Evolutionary conservation across 2,888 invertebrate genomes (phyloP), one percentile per base, ranked within the genome.

Genomic region (Cataglyphis cursor): DNA sequence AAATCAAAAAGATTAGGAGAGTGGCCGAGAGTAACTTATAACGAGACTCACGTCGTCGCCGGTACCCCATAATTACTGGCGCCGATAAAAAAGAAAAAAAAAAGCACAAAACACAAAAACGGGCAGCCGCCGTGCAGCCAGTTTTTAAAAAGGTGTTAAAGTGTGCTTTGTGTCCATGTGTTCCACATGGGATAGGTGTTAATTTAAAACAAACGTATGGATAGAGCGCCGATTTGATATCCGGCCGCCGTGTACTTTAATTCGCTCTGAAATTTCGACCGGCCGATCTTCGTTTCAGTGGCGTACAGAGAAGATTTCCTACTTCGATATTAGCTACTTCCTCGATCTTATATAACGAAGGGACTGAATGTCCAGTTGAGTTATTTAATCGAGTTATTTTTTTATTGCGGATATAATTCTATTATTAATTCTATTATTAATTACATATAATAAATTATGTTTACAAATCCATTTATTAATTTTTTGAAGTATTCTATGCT

Each of bases 161-260:
- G 91, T 91, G 92, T 92, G 93, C 93, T 92, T 91, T 90, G 88
- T 87, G 90, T 48, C n/a, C 35, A 24, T 48, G 72, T 35, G 41
- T 48, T 78, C 48, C 90, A 85, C 82, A 82, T 83, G 83, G 81
- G 85, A 88, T 90, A 93, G 93, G 92, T 92, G 93, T 93, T 94
- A 93, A 93, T 93, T 94, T 93, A 93, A 94, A 94, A 93, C 92
- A 94, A 93, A 94, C 92, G 89, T 87, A 89, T 89, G 88, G 90
- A 91, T 91, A 90, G 48, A 51, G 91, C 85, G 83, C 85, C 87
- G 89, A 91, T 86, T 90, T 84, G 83, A 83, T 76, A 85, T 90
- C 81, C 72, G 73, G 78, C 84, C 65, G 84, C 57, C 84, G 70
- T 83, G 41, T 85, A 75, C 28, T 81, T 68, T 78, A 68, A 78